Percentiles rank a stretch among this genome's conserved stretches.
Evolutionary conservation across 2,888 invertebrate species (phyloP).

Genomic region (Perizoma flavofasciatum): DNA sequence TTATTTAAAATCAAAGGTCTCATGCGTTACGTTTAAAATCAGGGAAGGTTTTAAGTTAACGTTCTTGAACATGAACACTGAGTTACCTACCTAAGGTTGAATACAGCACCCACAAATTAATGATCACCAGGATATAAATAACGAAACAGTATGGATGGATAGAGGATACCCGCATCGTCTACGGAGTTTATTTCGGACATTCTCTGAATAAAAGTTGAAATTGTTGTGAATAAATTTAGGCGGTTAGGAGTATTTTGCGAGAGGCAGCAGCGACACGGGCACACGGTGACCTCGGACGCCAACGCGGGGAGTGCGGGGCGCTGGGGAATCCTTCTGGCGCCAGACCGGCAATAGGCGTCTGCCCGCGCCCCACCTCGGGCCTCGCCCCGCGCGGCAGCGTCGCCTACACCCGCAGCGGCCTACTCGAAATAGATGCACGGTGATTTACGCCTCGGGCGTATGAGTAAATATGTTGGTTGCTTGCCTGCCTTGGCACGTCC

Average conservation of each 20-base stretch:
- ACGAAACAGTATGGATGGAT: no score
- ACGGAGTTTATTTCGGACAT: constrained; percentile 25
- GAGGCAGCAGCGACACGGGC: constrained; percentile 53
- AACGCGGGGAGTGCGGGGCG: constrained; percentile 66
- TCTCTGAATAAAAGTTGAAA: constrained; percentile 36
- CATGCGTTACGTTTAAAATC: no score
- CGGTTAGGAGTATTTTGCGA: constrained; percentile 50
- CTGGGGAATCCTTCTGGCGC: constrained; percentile 85
- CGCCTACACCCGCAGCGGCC: constrained; percentile 63
- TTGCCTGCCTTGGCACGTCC: constrained; percentile 81
- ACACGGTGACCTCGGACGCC: constrained; percentile 63
- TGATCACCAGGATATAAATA: no score
- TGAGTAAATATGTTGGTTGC: constrained; percentile 80
- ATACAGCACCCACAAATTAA: no score
- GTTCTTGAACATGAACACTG: no score
- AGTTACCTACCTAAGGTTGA: no score
- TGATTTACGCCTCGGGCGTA: constrained; percentile 82
- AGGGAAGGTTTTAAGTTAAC: no score
- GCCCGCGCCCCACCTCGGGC: constrained; percentile 65
- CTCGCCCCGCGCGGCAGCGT: constrained; percentile 33
- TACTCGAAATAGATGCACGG: constrained; percentile 82
- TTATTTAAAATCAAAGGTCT: no score
- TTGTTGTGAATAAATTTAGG: constrained; percentile 42
- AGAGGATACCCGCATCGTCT: constrained; percentile 1
- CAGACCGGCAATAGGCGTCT: constrained; percentile 81